A percentile compares a stretch with the other conserved stretches of the same genome.
phyloP scores from a whole-genome alignment of 2,797 vertebrate genomes.

The Poecile montanus region DNA sequence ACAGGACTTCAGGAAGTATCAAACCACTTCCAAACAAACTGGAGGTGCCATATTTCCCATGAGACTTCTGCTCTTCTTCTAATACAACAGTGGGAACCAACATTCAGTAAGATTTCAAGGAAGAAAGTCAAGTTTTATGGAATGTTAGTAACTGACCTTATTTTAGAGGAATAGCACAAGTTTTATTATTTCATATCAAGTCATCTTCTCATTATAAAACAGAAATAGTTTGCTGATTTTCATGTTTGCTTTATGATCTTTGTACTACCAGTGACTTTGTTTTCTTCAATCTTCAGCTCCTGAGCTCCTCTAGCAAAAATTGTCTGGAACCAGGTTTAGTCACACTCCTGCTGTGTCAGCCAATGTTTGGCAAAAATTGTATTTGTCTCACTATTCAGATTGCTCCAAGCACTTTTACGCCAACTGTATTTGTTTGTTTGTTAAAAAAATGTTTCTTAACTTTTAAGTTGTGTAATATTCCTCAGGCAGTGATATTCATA shows the following conservation, averaged over 20 bases:
- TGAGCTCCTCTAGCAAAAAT: not conserved
- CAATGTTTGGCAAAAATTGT: not conserved
- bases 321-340: not conserved
- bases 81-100: not conserved
- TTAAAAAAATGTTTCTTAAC: not conserved
- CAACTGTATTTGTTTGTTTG: not conserved
- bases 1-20: not conserved
- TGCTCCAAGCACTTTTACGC: not conserved
- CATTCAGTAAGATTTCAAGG: not conserved
- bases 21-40: not conserved
- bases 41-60: not conserved
- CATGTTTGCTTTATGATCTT: not conserved
- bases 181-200: not conserved
- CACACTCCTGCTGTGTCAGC: not conserved
- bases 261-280: not conserved
- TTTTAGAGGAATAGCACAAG: not conserved
- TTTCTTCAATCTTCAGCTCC: not conserved
- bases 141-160: not conserved
- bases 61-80: not conserved
- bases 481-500: not conserved
- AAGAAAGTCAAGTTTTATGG: not conserved
- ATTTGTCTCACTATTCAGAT: not conserved
- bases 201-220: not conserved
- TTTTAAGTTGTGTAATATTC: not conserved
- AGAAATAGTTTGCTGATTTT: not conserved